Conservation (phyloP, 2,113 vertebrate species). For the Numida meleagris region DNA sequence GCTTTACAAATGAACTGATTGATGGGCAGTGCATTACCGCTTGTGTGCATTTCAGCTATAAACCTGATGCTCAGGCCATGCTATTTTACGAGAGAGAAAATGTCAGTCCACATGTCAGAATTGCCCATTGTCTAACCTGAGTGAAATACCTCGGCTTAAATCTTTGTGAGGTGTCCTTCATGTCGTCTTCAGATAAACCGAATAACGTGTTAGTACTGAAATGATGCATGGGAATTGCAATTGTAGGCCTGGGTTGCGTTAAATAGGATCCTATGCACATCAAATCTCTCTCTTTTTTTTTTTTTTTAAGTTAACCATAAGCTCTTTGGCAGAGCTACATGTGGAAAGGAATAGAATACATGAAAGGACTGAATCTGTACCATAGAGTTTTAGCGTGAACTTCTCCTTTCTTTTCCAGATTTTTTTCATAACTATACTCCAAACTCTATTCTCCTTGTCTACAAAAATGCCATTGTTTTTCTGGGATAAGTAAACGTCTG, state of each 20-base stretch:
- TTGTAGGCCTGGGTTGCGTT: accelerated
- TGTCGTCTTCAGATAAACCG: not conserved
- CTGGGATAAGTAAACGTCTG: not conserved
- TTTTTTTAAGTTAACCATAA: not conserved
- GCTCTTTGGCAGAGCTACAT: not conserved
- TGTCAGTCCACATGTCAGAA: not conserved
- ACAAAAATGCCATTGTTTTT: not conserved
- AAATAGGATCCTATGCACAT: accelerated
- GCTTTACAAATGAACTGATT: not conserved
- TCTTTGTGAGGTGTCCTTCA: not conserved
- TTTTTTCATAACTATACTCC: not conserved
- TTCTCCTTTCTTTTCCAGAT: too few relatives aligned
- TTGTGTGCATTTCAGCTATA: not conserved
- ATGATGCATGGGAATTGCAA: accelerated
- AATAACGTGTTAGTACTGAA: accelerated
- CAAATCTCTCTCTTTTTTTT: not conserved
- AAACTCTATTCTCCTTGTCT: not conserved
- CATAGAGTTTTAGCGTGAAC: not conserved
- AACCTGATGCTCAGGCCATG: not conserved
- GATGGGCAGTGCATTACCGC: accelerated
- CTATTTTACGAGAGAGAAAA: not conserved
- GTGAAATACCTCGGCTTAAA: accelerated
- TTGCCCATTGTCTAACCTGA: not conserved
- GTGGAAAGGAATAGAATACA: not conserved
- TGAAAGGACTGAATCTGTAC: not conserved